Evolutionary conservation across 2,888 invertebrate genomes (phyloP).

Genomic region (Nomada lathburiana): DNA sequence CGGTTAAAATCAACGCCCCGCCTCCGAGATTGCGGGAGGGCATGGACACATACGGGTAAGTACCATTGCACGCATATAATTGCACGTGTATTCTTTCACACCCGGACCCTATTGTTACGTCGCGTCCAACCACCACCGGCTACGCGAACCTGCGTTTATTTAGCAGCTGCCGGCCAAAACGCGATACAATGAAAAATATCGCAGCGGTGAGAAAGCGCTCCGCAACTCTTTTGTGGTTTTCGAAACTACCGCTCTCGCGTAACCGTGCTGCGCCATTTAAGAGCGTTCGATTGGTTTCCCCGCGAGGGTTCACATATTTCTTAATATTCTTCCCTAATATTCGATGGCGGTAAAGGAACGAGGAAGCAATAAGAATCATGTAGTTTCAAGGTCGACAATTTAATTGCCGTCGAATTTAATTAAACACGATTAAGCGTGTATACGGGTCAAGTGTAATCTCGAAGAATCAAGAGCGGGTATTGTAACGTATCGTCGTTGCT

Average conservation of each 20-base stretch:
- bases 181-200: slow-evolving; percentile 38
- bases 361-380: too few relatives aligned
- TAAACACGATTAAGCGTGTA: not conserved
- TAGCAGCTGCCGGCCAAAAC: slow-evolving; percentile 53
- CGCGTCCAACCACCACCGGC: slow-evolving; percentile 14
- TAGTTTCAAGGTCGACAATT: not conserved
- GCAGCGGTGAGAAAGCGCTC: slow-evolving; percentile 22
- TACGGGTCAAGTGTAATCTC: not conserved
- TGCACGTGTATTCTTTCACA: slow-evolving; percentile 54
- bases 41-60: slow-evolving; percentile 36
- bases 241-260: not conserved
- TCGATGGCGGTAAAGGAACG: too few relatives aligned
- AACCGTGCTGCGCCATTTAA: not conserved
- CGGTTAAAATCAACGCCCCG: slow-evolving; percentile 63
- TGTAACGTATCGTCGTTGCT: not conserved
- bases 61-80: slow-evolving; percentile 35
- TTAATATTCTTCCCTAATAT: too few relatives aligned
- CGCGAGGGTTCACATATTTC: too few relatives aligned
- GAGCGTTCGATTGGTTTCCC: not conserved
- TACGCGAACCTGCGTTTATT: slow-evolving; percentile 61
- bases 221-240: not conserved
- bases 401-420: not conserved
- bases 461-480: not conserved
- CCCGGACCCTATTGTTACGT: slow-evolving; percentile 46
- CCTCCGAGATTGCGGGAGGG: slow-evolving; percentile 56